Evolutionary conservation across 2,113 vertebrate genomes (phyloP).

Genomic region (Amblyornis subalaris): DNA sequence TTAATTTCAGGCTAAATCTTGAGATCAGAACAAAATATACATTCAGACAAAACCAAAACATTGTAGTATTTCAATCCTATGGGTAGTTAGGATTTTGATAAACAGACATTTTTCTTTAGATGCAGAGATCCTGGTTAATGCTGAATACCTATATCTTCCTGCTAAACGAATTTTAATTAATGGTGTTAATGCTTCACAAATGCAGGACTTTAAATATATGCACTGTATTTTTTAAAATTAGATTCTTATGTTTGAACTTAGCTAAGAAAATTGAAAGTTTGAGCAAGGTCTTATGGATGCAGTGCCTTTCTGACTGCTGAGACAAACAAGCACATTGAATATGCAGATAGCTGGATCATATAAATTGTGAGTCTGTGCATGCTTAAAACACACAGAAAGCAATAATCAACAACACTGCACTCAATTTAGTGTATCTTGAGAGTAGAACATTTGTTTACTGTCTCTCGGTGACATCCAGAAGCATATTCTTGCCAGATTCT

Average conservation of each 20-base stretch:
- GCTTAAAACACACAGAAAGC: neutral
- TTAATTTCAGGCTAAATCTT: neutral
- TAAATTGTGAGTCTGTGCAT: neutral
- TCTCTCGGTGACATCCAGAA: neutral
- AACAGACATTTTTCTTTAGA: neutral
- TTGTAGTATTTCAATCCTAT: neutral
- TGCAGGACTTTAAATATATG: neutral
- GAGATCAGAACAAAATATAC: neutral
- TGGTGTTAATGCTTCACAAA: neutral
- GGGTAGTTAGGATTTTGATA: neutral
- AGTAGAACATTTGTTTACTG: neutral
- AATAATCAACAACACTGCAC: neutral
- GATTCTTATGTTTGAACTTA: neutral
- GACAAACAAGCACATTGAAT: neutral
- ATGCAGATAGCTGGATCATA: neutral
- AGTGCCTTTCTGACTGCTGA: neutral
- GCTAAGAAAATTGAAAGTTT: neutral
- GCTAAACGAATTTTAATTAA: neutral
- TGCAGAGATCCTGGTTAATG: neutral
- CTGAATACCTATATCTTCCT: neutral
- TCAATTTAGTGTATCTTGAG: neutral
- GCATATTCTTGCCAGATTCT: neutral
- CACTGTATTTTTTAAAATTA: neutral
- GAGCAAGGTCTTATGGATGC: neutral
- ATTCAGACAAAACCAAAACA: neutral